Evolutionary conservation across 2,113 vertebrate genomes (phyloP), one percentile per base, ranked within the genome.

Genomic region (Pyrgilauda ruficollis): DNA sequence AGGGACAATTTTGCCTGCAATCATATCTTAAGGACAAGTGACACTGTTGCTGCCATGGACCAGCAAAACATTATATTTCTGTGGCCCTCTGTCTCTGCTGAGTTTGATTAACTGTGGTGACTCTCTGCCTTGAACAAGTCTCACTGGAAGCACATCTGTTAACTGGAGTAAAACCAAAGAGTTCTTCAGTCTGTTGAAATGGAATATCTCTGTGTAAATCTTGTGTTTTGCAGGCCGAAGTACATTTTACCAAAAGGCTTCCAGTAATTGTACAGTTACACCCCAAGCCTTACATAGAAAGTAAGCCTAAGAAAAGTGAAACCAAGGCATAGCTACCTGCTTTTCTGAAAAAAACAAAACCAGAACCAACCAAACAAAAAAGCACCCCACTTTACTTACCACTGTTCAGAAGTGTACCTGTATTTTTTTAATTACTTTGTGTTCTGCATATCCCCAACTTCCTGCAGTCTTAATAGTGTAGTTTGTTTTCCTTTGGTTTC

Each of bases 401-500:
- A 33, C n/a, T 68, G 15, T 75, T 73, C 22, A 63, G n/a, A 76
- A 78, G 59, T 13, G 6, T 67, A n/a, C 46, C 59, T 84, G 13
- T 79, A 10, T 62, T 88, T 78, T 90, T 89, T 43, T 1, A 15
- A 72, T 70, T 35, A 17, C 35, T 70, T 74, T 67, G 3, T 88
- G 46, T 76, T 90, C 19, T 50, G 17, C 35, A 28, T 62, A 39
- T 7, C 18, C 4, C 23, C 83, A 26, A 58, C 74, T 93, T 95
- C 59, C 72, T 83, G 10, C 31, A 93, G 22, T 67, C 69, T 88
- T 77, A 41, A n/a, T 76, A 14, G 41, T 0, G 0, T 64, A 27
- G 75, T 84, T 94, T 94, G 20, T 85, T 91, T 89, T 84, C 14
- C 26, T 69, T 87, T 55, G 11, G 46, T 90, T 93, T 86, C 37